Evolutionary conservation across 2,888 invertebrate species (phyloP).

Genomic region (Calliscelio sp.): DNA sequence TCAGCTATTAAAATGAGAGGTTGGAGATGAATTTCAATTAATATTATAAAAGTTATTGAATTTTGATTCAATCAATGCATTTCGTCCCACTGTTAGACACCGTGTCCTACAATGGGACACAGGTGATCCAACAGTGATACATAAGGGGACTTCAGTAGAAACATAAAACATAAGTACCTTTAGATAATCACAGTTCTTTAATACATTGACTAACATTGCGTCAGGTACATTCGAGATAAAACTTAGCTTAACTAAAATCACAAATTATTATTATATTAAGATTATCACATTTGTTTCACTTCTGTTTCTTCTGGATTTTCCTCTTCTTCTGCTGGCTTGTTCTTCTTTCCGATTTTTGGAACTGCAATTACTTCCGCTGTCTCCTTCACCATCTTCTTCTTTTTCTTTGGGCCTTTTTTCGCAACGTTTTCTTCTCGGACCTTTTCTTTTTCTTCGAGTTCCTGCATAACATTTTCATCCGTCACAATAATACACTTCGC

Average conservation of each 20-base stretch:
- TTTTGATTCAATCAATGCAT: slow-evolving; percentile 19
- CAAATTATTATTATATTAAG: neutral
- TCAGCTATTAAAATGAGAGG: slow-evolving; percentile 17
- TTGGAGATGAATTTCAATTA: neutral
- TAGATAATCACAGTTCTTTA: slow-evolving; percentile 6
- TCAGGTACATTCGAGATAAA: slow-evolving; percentile 6
- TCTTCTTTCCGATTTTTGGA: slow-evolving; percentile 1
- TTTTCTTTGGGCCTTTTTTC: neutral
- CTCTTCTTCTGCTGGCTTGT: neutral
- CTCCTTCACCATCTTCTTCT: slow-evolving; percentile 9
- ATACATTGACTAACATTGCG: neutral
- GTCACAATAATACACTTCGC: slow-evolving; percentile 20
- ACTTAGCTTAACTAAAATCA: neutral
- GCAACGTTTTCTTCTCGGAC: neutral
- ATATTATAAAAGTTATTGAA: slow-evolving; percentile 17
- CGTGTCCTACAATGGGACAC: slow-evolving; percentile 18
- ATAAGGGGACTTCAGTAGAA: neutral
- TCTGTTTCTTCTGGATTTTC: slow-evolving; percentile 1
- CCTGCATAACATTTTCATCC: slow-evolving; percentile 13
- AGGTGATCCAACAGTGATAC: slow-evolving; percentile 18
- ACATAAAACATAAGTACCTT: neutral
- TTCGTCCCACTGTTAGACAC: slow-evolving; percentile 33
- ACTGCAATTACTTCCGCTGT: neutral
- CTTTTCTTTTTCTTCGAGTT: slow-evolving; percentile 8
- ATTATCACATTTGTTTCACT: slow-evolving; percentile 3